Evolutionary conservation across 1,140 invertebrate species (phyloP).

Genomic region (Danaus plexippus): DNA sequence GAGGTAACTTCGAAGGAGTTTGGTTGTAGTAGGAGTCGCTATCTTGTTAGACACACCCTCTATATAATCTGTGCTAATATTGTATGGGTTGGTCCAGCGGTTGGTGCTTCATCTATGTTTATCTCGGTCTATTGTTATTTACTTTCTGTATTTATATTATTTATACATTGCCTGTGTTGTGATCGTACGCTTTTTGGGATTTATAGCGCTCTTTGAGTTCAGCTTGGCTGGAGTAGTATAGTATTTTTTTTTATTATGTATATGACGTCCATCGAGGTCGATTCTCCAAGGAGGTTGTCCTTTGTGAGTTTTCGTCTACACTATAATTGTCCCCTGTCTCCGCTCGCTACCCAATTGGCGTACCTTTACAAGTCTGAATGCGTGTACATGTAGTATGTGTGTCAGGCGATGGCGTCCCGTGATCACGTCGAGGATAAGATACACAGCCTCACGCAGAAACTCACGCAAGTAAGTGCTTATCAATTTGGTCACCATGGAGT

Average conservation of each 20-base stretch:
- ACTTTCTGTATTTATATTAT: constrained; percentile 48
- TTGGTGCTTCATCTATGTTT: constrained; percentile 68
- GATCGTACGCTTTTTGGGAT: constrained; percentile 45
- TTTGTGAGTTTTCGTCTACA: too few relatives aligned
- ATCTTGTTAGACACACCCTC: constrained; percentile 5
- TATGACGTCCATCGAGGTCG: neutral
- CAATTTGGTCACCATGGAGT: neutral
- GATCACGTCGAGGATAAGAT: constrained; percentile 79
- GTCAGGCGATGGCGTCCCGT: constrained; percentile 76
- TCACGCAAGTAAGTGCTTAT: constrained; percentile 76
- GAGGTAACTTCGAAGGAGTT: constrained; percentile 77
- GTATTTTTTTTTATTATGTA: constrained; percentile 1
- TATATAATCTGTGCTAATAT: constrained; percentile 16
- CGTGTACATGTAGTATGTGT: constrained; percentile 53
- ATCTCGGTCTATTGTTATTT: constrained; percentile 37
- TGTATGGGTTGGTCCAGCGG: constrained; percentile 54
- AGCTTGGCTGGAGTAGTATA: constrained; percentile 4
- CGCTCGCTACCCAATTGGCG: constrained; percentile 8
- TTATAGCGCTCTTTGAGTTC: constrained; percentile 7
- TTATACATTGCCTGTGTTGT: constrained; percentile 48
- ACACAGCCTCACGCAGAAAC: constrained; percentile 76
- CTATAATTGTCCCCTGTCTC: too few relatives aligned
- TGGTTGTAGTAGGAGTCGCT: constrained; percentile 54
- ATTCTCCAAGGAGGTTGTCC: too few relatives aligned
- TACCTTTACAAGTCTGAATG: constrained; percentile 38